Evolutionary conservation across 1,140 invertebrate genomes (phyloP).

Genomic region (Bombus pyrosoma): DNA sequence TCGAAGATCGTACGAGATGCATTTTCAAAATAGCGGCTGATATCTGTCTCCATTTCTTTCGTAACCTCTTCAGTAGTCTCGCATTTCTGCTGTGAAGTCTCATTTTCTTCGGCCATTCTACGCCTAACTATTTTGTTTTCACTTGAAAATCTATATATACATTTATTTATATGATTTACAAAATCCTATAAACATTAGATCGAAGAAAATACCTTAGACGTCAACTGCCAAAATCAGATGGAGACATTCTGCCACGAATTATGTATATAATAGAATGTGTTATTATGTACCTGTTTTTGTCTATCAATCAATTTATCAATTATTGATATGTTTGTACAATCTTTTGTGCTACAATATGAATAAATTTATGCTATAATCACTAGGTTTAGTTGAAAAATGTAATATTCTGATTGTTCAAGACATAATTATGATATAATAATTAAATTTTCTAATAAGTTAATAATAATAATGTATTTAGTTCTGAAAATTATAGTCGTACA

Average conservation of each 20-base stretch:
- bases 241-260: not conserved
- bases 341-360: not conserved
- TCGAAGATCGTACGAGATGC: slow-evolving; percentile 78
- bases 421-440: not conserved
- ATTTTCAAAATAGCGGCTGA: slow-evolving; percentile 78
- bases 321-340: not conserved
- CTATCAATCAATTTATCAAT: not conserved
- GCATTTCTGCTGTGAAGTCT: not conserved
- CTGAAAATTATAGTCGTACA: not conserved
- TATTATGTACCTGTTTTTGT: not conserved
- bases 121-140: not conserved
- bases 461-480: not conserved
- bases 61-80: slow-evolving; percentile 9
- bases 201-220: not conserved
- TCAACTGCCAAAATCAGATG: slow-evolving; percentile 33
- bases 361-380: not conserved
- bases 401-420: not conserved
- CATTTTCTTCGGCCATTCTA: slow-evolving; percentile 27
- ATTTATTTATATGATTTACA: not conserved
- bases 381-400: not conserved
- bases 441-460: not conserved
- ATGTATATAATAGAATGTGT: not conserved
- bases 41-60: slow-evolving; percentile 41
- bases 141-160: not conserved
- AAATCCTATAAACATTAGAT: slow-evolving; percentile 3